These are phyloP conservation scores for Cyclophora albipunctata DNA, from an alignment of 2,888 invertebrate genomes.

Conservation along the genomic window DNA sequence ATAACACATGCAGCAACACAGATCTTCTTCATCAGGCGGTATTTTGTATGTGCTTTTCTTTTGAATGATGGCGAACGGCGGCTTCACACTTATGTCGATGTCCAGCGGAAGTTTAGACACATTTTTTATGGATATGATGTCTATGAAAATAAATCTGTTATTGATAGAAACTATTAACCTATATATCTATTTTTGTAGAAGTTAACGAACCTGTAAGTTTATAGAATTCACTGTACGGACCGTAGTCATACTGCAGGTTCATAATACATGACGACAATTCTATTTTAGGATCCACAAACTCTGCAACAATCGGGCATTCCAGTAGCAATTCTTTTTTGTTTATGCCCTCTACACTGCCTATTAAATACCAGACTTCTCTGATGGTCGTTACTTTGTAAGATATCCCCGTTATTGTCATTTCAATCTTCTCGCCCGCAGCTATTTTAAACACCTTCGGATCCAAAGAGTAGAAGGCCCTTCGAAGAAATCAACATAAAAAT, in stretches of 20 bases:
- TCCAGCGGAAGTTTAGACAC: constrained; percentile 66
- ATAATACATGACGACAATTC: constrained; percentile 63
- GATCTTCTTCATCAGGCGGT: constrained; percentile 38
- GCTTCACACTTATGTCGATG: constrained; percentile 57
- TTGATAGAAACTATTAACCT: too few species aligned
- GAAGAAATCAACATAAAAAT: constrained; percentile 12
- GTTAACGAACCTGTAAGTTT: constrained; percentile 54
- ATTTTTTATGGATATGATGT: constrained; percentile 72
- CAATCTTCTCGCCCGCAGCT: constrained; percentile 54
- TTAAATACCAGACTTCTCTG: constrained; percentile 75
- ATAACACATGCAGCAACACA: constrained; percentile 58
- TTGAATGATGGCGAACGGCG: constrained; percentile 68
- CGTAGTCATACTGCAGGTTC: constrained; percentile 67
- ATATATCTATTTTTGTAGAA: too few species aligned
- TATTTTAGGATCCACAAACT: constrained; percentile 76
- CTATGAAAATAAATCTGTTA: constrained; percentile 37
- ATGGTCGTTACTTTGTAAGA: constrained; percentile 53
- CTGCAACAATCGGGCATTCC: constrained; percentile 65
- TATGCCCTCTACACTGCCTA: constrained; percentile 70
- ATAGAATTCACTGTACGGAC: constrained; percentile 56
- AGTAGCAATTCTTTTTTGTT: constrained; percentile 71
- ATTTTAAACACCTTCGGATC: constrained; percentile 64
- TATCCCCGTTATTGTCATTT: constrained; percentile 49
- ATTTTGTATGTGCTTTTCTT: constrained; percentile 54
- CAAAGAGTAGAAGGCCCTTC: constrained; percentile 61